These are phyloP conservation scores for Melitaea athalia DNA, from an alignment of 2,888 invertebrate genomes.

Conservation along the genomic window DNA sequence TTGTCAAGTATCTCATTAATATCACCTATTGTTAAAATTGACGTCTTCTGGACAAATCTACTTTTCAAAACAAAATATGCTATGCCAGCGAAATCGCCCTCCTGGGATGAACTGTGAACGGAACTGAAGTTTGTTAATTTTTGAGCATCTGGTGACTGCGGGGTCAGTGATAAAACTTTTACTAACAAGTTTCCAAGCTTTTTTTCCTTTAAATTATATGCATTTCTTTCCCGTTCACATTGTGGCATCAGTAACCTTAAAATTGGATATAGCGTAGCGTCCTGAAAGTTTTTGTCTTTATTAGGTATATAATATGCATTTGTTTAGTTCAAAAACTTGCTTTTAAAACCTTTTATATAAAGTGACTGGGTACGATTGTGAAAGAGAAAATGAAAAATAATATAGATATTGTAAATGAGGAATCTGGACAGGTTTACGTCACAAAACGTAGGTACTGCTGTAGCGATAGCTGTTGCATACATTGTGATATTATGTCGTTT, in stretches of 20 bases:
- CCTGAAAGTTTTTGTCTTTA: slow-evolving; percentile 59
- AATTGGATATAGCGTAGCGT: slow-evolving; percentile 86
- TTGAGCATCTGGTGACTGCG: slow-evolving; percentile 77
- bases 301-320: too few species aligned
- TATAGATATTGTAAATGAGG: too few species aligned
- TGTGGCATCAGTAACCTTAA: slow-evolving; percentile 90
- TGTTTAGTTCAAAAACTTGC: too few species aligned
- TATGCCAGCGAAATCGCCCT: slow-evolving; percentile 90
- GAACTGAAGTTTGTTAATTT: slow-evolving; percentile 74
- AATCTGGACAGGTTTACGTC: too few species aligned
- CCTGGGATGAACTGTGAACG: slow-evolving; percentile 68
- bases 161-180: slow-evolving; percentile 88
- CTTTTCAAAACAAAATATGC: slow-evolving; percentile 87
- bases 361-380: too few species aligned
- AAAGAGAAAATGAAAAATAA: too few species aligned
- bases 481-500: too few species aligned
- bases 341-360: too few species aligned
- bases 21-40: slow-evolving; percentile 84
- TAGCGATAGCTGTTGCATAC: too few species aligned
- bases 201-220: slow-evolving; percentile 92
- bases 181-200: slow-evolving; percentile 88
- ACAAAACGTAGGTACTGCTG: too few species aligned
- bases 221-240: slow-evolving; percentile 88
- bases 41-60: slow-evolving; percentile 64
- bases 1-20: slow-evolving; percentile 89